phyloP scores from a whole-genome alignment of 2,113 vertebrate genomes.

The Thamnaconus septentrionalis region DNA sequence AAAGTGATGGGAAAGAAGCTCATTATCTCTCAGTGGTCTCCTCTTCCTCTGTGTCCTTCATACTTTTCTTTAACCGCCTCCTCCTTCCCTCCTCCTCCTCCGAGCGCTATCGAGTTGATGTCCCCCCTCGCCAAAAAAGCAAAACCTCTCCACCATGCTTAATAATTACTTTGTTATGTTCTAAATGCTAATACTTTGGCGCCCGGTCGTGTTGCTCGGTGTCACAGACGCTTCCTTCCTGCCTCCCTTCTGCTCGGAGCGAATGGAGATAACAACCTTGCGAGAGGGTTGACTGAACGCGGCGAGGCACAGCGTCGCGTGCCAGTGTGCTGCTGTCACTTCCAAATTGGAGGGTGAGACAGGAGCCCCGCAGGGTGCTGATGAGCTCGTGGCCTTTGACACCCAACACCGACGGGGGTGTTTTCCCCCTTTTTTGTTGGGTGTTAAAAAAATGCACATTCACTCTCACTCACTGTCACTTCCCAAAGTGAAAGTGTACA shows the following conservation, averaged over 20 bases:
- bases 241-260: neutral
- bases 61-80: neutral
- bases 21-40: conserved; percentile 43
- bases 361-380: conserved; percentile 15
- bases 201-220: neutral
- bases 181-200: conserved; percentile 4
- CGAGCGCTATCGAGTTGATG: conserved; percentile 1
- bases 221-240: conserved; percentile 9
- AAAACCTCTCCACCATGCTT: conserved; percentile 8
- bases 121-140: conserved; percentile 2
- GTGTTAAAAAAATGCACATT: too few species aligned
- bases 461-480: too few species aligned
- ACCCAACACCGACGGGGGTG: neutral
- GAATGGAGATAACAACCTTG: conserved; percentile 17
- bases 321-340: neutral
- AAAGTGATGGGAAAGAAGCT: conserved; percentile 41
- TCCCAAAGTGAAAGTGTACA: too few species aligned
- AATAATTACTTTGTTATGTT: conserved; percentile 33
- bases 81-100: neutral
- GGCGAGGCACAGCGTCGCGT: neutral
- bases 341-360: conserved; percentile 20
- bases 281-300: neutral
- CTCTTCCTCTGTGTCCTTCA: conserved; percentile 30
- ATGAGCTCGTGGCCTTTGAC: conserved; percentile 39
- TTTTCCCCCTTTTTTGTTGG: neutral